Evolutionary conservation across 2,888 invertebrate species (phyloP).

Genomic region (Drosophila mimica): DNA sequence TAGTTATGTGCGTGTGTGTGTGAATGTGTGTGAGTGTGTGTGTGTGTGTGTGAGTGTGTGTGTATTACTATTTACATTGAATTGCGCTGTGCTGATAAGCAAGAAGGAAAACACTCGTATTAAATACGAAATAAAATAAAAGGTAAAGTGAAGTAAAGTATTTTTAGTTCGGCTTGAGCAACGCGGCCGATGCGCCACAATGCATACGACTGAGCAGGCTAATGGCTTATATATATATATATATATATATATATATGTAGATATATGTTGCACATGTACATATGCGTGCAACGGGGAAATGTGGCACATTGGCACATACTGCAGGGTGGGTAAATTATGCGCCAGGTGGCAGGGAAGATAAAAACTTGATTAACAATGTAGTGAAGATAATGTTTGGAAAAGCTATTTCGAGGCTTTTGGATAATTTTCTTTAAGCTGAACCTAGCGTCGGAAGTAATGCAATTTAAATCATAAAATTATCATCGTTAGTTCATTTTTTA

Average conservation of each 20-base stretch:
- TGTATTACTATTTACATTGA: slow-evolving; percentile 68
- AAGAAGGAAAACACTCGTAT: slow-evolving; percentile 40
- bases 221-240: slow-evolving; percentile 25
- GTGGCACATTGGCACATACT: not conserved
- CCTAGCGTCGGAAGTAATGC: not conserved
- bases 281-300: not conserved
- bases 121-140: slow-evolving; percentile 39
- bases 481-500: not conserved
- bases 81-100: slow-evolving; percentile 63
- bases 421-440: not conserved
- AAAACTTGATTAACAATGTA: not conserved
- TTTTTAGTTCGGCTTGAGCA: slow-evolving; percentile 56
- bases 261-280: not conserved
- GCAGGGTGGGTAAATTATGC: not conserved
- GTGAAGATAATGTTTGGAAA: not conserved
- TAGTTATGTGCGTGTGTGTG: slow-evolving; percentile 49
- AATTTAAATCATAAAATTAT: not conserved
- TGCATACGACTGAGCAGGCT: slow-evolving; percentile 49
- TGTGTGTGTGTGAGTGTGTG: slow-evolving; percentile 39
- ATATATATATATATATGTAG: slow-evolving; percentile 1
- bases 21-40: slow-evolving; percentile 11
- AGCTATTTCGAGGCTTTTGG: not conserved
- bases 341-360: not conserved
- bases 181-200: slow-evolving; percentile 53
- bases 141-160: slow-evolving; percentile 46